Evolutionary conservation across 2,113 vertebrate genomes (phyloP).

Genomic region (Geococcyx californianus): DNA sequence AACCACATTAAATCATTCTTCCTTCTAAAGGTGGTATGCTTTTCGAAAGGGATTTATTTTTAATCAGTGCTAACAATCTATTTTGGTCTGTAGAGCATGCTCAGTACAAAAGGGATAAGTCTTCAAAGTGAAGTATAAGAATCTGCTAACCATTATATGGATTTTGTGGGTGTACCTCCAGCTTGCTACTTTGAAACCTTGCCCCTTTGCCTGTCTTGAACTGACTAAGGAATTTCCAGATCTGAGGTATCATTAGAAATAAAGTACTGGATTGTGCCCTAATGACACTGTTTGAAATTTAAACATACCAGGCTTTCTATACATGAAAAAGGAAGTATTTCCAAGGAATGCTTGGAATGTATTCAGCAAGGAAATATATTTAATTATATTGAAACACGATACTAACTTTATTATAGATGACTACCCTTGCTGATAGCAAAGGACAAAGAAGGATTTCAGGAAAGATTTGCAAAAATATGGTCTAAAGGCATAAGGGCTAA

Average conservation of each 20-base stretch:
- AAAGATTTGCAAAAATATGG: slow-evolving; percentile 56
- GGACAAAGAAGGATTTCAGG: slow-evolving; percentile 26
- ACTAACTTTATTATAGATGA: slow-evolving; percentile 67
- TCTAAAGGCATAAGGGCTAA: not conserved
- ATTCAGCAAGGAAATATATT: slow-evolving; percentile 66
- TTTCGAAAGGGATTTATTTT: slow-evolving; percentile 36
- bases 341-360: slow-evolving; percentile 76
- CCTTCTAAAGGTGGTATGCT: not conserved
- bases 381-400: slow-evolving; percentile 78
- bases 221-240: slow-evolving; percentile 45
- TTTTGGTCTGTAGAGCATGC: not conserved
- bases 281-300: slow-evolving; percentile 69
- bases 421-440: slow-evolving; percentile 23
- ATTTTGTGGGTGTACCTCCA: slow-evolving; percentile 26
- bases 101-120: slow-evolving; percentile 31
- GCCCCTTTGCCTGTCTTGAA: slow-evolving; percentile 43
- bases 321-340: slow-evolving; percentile 67
- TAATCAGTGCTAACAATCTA: slow-evolving; percentile 37
- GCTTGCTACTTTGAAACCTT: slow-evolving; percentile 36
- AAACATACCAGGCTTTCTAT: slow-evolving; percentile 67
- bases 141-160: slow-evolving; percentile 49
- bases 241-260: slow-evolving; percentile 51
- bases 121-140: slow-evolving; percentile 41
- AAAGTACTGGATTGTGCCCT: slow-evolving; percentile 42
- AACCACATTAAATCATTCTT: not conserved